Evolutionary conservation across 2,888 invertebrate genomes (phyloP).

Genomic region (Morinoia aosen): DNA sequence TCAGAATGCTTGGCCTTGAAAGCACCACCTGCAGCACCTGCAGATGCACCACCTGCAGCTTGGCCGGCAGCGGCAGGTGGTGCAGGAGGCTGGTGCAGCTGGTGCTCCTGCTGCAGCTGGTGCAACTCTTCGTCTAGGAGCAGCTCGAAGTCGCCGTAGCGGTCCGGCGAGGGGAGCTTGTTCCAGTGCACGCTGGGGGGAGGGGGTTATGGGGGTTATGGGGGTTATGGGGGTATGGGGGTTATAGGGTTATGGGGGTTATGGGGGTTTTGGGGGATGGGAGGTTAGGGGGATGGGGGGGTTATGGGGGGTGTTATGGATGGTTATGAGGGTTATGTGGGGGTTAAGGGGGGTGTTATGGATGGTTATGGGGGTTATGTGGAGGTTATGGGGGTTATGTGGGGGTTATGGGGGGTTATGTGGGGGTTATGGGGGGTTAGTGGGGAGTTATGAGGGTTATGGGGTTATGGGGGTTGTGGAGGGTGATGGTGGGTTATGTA

Average conservation of each 20-base stretch:
- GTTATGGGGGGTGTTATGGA: too few relatives aligned
- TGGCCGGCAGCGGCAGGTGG: background rate
- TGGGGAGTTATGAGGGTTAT: background rate
- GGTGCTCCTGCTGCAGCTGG: conserved; percentile 60
- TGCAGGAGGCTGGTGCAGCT: conserved; percentile 31
- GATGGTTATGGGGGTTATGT: too few relatives aligned
- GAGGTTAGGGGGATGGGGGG: too few relatives aligned
- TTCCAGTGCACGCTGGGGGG: conserved; percentile 83
- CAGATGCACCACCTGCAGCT: conserved; percentile 7
- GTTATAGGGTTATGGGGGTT: background rate
- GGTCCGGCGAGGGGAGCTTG: conserved; percentile 82
- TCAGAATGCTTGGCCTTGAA: background rate
- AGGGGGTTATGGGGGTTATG: background rate
- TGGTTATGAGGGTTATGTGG: too few relatives aligned
- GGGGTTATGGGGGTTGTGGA: background rate
- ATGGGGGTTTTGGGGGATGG: too few relatives aligned
- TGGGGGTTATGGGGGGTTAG: background rate
- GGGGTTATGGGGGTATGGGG: background rate
- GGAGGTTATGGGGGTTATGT: too few relatives aligned
- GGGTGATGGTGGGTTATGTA: too few relatives aligned
- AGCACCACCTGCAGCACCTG: background rate
- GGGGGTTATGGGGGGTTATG: background rate
- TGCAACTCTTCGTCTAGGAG: conserved; percentile 85
- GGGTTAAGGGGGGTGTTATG: too few relatives aligned
- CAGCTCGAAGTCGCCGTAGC: conserved; percentile 87